Evolutionary conservation across 1,140 invertebrate genomes (phyloP).

Genomic region (Oppia nitens): DNA sequence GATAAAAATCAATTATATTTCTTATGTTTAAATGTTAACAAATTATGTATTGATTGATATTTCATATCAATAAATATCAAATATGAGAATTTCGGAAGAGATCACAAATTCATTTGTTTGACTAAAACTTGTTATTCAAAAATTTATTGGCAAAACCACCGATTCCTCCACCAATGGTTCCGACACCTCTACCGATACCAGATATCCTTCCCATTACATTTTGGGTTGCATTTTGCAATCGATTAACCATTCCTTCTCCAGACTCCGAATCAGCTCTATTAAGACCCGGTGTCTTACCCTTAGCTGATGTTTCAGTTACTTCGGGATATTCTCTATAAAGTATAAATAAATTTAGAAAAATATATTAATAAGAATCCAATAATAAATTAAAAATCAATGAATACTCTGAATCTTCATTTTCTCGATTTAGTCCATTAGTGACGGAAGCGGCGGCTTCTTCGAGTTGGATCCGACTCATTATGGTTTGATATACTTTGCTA

Average conservation of each 20-base stretch:
- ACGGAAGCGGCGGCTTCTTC: slow-evolving; percentile 74
- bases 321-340: slow-evolving; percentile 32
- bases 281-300: slow-evolving; percentile 41
- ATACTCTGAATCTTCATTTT: slow-evolving; percentile 11
- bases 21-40: no score
- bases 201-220: slow-evolving; percentile 58
- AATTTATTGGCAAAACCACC: slow-evolving; percentile 51
- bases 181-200: slow-evolving; percentile 48
- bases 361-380: not conserved
- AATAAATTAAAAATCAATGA: not conserved
- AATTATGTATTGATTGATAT: no score
- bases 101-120: no score
- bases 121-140: slow-evolving; percentile 11
- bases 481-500: slow-evolving; percentile 84
- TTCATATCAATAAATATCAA: no score
- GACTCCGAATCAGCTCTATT: slow-evolving; percentile 24
- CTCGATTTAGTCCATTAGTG: slow-evolving; percentile 7
- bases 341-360: slow-evolving; percentile 2
- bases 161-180: slow-evolving; percentile 6
- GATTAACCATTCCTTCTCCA: slow-evolving; percentile 38
- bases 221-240: slow-evolving; percentile 49
- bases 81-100: no score
- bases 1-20: no score
- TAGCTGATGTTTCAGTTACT: slow-evolving; percentile 37
- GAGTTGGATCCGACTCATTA: slow-evolving; percentile 81